phyloP scores from a whole-genome alignment of 2,888 invertebrate species.

The Norana najaformis region DNA sequence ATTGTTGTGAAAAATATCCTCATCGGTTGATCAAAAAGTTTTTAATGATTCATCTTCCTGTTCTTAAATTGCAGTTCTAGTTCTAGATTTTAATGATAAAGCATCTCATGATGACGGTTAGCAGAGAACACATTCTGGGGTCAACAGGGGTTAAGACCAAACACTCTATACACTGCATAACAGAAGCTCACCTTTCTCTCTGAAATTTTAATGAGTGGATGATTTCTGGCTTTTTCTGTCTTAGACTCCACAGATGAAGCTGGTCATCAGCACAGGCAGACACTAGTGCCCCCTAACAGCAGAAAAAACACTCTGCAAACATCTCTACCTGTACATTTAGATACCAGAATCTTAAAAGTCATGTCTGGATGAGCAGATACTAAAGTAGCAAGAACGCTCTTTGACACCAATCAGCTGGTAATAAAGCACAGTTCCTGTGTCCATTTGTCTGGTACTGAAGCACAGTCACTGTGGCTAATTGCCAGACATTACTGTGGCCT shows the following conservation, averaged over 20 bases:
- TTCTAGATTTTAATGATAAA: not conserved
- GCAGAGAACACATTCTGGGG: not conserved
- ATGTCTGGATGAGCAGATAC: not conserved
- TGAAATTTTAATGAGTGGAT: slow-evolving; percentile 96
- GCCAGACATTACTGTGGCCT: not conserved
- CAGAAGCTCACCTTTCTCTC: slow-evolving; percentile 77
- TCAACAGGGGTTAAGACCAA: not conserved
- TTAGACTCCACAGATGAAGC: slow-evolving; percentile 94
- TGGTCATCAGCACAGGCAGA: slow-evolving; percentile 94
- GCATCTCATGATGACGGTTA: not conserved
- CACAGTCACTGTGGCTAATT: not conserved
- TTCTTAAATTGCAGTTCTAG: not conserved
- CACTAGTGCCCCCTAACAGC: slow-evolving; percentile 79
- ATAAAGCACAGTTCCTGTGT: not conserved
- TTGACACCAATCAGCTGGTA: too few species aligned
- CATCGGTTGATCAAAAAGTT: not conserved
- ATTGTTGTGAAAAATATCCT: not conserved
- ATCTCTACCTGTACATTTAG: not conserved
- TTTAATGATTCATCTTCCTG: not conserved
- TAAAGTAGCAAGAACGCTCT: not conserved
- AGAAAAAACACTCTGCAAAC: not conserved
- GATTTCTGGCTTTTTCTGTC: slow-evolving; percentile 86
- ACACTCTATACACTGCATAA: not conserved
- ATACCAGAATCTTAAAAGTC: not conserved
- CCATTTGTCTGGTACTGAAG: not conserved